Evolutionary conservation across 2,888 invertebrate species (phyloP), one percentile per base, ranked within the genome.

Genomic region (Choristoneura rosaceana): DNA sequence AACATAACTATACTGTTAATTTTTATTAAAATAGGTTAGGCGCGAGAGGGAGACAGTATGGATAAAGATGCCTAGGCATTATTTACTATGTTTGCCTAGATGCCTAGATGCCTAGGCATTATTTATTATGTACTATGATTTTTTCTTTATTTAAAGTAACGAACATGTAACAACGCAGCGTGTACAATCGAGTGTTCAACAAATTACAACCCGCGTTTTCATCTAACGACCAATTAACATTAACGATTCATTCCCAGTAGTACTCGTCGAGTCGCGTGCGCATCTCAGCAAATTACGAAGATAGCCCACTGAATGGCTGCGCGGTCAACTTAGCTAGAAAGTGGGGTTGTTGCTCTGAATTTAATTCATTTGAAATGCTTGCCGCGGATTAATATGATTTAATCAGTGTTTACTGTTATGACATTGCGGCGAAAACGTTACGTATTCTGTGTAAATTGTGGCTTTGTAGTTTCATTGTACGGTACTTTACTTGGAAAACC

Each of bases 291-390:
- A 71, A 52, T 63, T 50, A 58, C 15, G 67, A 68, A 52, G 69
- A 73, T 73, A 47, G 41, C 41, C 43, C 15, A 66, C 43, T 62
- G 60, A 58, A 65, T 60, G 59, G 59, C 45, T 41, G 61, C 59
- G 65, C 71, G 63, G 73, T 68, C 75, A 60, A 69, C 76, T 70
- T 74, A 73, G 25, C 55, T 80, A 79, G 83, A 83, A 84, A 83
- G 82, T 68, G 79, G 65, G 80, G 77, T 84, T 79, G 78, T 74
- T 77, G 80, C 74, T 80, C 82, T 74, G 60, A 5, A 33, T 38
- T 62, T 71, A 78, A 82, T 81, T 81, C 74, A 80, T 81, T 82
- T 58, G 77, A 76, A 65, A 77, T 77, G 77, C 71, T 74, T 73
- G 69, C 59, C 9, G 52, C 62, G 64, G 69, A 69, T 73, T 61